Conservation (phyloP, 2,888 invertebrate genomes). For the Andrena bicolor region DNA sequence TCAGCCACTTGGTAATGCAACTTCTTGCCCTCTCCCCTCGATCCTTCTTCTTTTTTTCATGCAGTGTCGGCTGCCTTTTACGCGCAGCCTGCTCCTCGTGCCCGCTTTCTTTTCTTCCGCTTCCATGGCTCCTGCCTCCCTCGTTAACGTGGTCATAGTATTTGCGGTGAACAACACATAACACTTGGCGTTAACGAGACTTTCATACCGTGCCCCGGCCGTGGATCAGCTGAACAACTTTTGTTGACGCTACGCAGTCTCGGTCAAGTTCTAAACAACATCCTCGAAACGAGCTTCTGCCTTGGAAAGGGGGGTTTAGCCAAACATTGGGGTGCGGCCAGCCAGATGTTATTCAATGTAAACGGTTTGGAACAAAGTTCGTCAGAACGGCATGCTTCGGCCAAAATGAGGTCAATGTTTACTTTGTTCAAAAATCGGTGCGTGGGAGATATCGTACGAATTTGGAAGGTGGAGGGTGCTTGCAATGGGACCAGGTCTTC, state of each 20-base stretch:
- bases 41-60: constrained; percentile 1
- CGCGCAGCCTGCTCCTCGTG: background rate
- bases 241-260: constrained; percentile 33
- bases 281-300: background rate
- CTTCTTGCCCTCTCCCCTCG: constrained; percentile 19
- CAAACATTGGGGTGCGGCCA: background rate
- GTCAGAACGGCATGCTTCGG: background rate
- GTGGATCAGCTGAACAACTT: constrained; percentile 42
- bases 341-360: constrained; percentile 1
- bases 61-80: background rate
- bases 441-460: too few species aligned
- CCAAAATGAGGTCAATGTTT: background rate
- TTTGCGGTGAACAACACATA: constrained; percentile 17
- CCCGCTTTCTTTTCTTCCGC: background rate
- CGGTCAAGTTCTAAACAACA: constrained; percentile 43
- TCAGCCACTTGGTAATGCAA: constrained; percentile 25
- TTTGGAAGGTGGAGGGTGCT: too few species aligned
- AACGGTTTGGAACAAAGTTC: constrained; percentile 8
- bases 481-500: too few species aligned
- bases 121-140: constrained; percentile 6
- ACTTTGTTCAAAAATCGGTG: background rate
- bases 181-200: constrained; percentile 45
- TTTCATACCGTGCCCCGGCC: constrained; percentile 13
- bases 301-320: background rate
- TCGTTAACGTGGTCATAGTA: constrained; percentile 30